Conservation (phyloP, 2,113 vertebrate species). For the Camarhynchus parvulus region DNA sequence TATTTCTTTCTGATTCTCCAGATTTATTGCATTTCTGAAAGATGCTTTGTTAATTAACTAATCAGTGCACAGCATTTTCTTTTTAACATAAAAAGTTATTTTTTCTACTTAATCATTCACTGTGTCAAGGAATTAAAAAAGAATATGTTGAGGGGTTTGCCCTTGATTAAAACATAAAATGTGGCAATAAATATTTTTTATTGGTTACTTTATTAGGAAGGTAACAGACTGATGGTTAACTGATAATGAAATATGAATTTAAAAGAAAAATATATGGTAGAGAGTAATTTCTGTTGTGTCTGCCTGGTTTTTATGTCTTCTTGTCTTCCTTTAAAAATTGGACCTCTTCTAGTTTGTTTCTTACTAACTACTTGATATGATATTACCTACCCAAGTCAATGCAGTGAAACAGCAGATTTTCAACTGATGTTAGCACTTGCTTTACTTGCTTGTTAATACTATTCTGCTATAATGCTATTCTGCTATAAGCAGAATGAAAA, state of each 20-base stretch:
- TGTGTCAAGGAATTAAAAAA: conserved; percentile 47
- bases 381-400: neutral
- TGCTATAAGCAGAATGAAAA: neutral
- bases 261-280: conserved; percentile 71
- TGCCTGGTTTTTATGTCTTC: neutral
- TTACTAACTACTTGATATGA: neutral
- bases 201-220: conserved; percentile 71
- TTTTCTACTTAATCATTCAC: conserved; percentile 40
- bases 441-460: neutral
- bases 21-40: conserved; percentile 53
- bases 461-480: neutral
- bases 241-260: conserved; percentile 78
- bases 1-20: neutral
- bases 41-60: conserved; percentile 11
- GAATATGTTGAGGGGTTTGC: conserved; percentile 58
- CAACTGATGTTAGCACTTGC: neutral
- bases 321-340: neutral
- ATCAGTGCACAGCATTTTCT: neutral
- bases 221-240: conserved; percentile 75
- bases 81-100: conserved; percentile 35
- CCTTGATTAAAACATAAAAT: conserved; percentile 78
- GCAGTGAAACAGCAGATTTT: neutral
- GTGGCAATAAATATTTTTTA: conserved; percentile 79
- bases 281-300: conserved; percentile 51
- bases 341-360: neutral